Evolutionary conservation across 2,888 invertebrate species (phyloP).

Genomic region (Syrista parreyssii): DNA sequence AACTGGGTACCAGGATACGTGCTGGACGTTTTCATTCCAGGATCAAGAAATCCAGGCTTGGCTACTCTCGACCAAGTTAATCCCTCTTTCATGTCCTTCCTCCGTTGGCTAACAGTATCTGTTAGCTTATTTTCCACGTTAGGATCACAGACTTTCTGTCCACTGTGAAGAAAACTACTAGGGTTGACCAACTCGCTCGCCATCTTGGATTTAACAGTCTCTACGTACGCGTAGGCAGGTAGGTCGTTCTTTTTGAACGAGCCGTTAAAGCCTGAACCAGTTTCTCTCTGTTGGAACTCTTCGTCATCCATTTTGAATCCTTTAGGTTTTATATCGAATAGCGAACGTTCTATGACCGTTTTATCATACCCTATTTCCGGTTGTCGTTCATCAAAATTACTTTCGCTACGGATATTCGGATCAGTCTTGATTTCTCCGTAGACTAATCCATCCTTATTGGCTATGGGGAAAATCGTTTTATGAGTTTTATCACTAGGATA

Average conservation of each 20-base stretch:
- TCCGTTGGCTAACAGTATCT: not conserved
- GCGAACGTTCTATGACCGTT: conserved; percentile 3
- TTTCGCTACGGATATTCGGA: not conserved
- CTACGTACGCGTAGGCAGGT: not conserved
- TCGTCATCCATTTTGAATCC: not conserved
- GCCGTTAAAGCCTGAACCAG: not conserved
- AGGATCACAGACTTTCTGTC: not conserved
- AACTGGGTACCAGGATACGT: not conserved
- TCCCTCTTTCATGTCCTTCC: not conserved
- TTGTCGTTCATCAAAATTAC: not conserved
- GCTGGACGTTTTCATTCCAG: not conserved
- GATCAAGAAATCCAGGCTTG: not conserved
- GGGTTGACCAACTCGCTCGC: not conserved
- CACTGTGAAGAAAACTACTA: not conserved
- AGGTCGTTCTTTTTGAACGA: not conserved
- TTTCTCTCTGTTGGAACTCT: not conserved
- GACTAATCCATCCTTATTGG: not conserved
- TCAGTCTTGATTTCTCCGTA: not conserved
- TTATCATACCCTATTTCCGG: not conserved
- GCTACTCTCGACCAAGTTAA: not conserved
- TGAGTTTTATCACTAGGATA: not conserved
- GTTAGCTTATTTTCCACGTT: not conserved
- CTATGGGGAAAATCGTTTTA: not conserved
- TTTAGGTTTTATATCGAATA: not conserved
- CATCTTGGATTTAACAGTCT: not conserved